phyloP scores from a whole-genome alignment of 2,797 vertebrate genomes.

The Hozukius guyotensis region DNA sequence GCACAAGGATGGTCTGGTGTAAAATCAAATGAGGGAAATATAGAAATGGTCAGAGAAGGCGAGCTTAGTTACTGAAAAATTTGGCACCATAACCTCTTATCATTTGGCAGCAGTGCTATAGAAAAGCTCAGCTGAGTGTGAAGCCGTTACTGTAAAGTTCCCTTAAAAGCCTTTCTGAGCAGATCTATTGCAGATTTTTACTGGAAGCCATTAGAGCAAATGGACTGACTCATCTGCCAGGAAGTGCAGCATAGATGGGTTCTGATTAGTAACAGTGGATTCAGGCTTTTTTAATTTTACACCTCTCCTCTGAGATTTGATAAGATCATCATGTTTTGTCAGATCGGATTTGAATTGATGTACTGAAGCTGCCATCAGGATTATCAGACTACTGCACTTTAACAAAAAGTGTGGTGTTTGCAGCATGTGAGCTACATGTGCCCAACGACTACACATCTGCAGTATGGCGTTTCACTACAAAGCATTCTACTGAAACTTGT shows the following conservation, averaged over 20 bases:
- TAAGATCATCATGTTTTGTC: not conserved
- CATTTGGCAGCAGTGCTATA: not conserved
- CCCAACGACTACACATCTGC: not conserved
- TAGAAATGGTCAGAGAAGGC: not conserved
- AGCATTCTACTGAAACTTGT: not conserved
- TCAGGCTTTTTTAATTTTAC: not conserved
- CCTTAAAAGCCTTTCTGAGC: slow-evolving; percentile 12
- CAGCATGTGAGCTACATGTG: too few relatives aligned
- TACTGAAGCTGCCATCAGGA: not conserved
- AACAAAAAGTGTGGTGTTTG: not conserved
- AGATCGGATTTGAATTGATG: not conserved
- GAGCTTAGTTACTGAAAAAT: not conserved
- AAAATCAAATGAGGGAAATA: slow-evolving; percentile 17
- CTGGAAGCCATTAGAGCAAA: slow-evolving; percentile 16
- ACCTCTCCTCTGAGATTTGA: not conserved
- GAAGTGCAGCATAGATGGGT: not conserved
- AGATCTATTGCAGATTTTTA: slow-evolving; percentile 13
- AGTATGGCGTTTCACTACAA: not conserved
- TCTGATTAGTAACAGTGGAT: not conserved
- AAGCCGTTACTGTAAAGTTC: not conserved
- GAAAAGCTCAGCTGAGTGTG: not conserved
- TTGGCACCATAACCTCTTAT: not conserved
- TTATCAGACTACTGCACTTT: not conserved
- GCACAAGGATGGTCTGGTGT: slow-evolving; percentile 4
- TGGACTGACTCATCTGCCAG: slow-evolving; percentile 12